These are phyloP conservation scores for Bubo bubo DNA, from an alignment of 2,113 vertebrate species.

Conservation along the genomic window DNA sequence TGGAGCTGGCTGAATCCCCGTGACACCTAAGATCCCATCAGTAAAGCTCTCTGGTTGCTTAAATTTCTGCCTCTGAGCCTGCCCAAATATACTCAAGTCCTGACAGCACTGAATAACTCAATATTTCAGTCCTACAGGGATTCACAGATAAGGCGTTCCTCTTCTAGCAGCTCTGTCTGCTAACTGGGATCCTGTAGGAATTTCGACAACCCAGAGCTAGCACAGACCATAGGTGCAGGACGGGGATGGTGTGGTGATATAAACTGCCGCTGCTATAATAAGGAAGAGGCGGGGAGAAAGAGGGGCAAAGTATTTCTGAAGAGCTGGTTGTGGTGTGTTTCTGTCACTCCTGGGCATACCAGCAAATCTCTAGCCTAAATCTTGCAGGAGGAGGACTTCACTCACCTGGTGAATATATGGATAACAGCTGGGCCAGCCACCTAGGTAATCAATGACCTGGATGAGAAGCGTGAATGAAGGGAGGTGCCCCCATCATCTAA, in stretches of 20 bases:
- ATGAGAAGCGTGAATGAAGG: neutral
- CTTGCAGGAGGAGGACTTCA: neutral
- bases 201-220: neutral
- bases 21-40: neutral
- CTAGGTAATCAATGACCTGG: neutral
- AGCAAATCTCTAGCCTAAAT: neutral
- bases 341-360: neutral
- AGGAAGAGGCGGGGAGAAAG: neutral
- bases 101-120: neutral
- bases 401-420: neutral
- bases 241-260: neutral
- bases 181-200: neutral
- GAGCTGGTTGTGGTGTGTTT: neutral
- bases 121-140: neutral
- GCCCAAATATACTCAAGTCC: neutral
- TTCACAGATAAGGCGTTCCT: neutral
- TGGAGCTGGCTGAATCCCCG: neutral
- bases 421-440: neutral
- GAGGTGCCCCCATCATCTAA: neutral
- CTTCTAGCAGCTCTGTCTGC: neutral
- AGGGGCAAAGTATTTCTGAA: neutral
- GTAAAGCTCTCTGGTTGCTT: neutral
- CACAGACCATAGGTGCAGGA: neutral
- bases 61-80: conserved; percentile 5
- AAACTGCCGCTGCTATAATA: neutral